These are phyloP conservation scores for Dysmachus trigonus DNA, from an alignment of 2,888 invertebrate genomes.

Conservation along the genomic window DNA sequence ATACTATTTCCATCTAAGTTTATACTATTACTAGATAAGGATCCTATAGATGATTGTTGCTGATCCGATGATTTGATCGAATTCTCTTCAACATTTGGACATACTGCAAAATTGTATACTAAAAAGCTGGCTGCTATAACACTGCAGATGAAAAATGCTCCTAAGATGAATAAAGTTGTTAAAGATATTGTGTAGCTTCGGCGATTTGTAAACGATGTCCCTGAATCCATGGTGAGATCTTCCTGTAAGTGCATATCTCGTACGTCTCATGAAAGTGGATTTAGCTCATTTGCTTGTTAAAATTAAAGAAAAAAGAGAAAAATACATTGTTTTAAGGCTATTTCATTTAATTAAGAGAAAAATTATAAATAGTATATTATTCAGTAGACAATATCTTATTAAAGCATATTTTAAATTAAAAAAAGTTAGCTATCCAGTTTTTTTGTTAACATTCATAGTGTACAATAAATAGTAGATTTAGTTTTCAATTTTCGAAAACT, in stretches of 20 bases:
- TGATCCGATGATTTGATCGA: conserved; percentile 44
- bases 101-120: conserved; percentile 80
- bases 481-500: too few relatives aligned
- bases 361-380: too few relatives aligned
- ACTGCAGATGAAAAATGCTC: conserved; percentile 71
- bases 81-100: conserved; percentile 64
- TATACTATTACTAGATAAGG: conserved; percentile 43
- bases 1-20: conserved; percentile 49
- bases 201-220: conserved; percentile 55
- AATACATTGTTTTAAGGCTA: too few relatives aligned
- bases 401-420: too few relatives aligned
- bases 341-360: too few relatives aligned
- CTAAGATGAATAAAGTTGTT: conserved; percentile 71
- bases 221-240: conserved; percentile 51
- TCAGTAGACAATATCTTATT: too few relatives aligned
- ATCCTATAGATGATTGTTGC: conserved; percentile 14
- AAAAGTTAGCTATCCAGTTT: too few relatives aligned
- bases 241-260: conserved; percentile 59
- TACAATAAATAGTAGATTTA: too few relatives aligned
- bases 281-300: background rate
- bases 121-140: conserved; percentile 77
- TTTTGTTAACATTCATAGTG: too few relatives aligned
- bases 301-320: background rate
- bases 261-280: conserved; percentile 55
- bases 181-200: conserved; percentile 72